These are phyloP conservation scores for Phasianus colchicus DNA, from an alignment of 2,113 vertebrate genomes.

Conservation along the genomic window DNA sequence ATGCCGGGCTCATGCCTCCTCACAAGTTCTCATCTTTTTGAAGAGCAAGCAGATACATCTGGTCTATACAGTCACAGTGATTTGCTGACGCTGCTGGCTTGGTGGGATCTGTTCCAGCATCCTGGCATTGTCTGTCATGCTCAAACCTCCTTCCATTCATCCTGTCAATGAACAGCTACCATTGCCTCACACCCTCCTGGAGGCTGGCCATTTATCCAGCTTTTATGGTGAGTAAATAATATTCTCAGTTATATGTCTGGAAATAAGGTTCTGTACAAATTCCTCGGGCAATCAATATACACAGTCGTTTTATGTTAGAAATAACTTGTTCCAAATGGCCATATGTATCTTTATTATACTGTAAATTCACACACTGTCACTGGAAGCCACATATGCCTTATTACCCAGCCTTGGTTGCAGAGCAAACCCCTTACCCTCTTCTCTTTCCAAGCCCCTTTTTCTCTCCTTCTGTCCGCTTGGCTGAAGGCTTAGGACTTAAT, in stretches of 20 bases:
- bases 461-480: background rate
- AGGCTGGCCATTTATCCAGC: constrained; percentile 55
- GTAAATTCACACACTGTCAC: constrained; percentile 63
- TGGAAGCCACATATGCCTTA: constrained; percentile 44
- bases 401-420: constrained; percentile 2
- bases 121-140: background rate
- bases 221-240: constrained; percentile 71
- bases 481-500: background rate
- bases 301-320: constrained; percentile 64
- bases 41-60: background rate
- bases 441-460: background rate
- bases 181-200: constrained; percentile 7
- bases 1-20: background rate
- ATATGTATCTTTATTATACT: constrained; percentile 68
- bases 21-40: background rate
- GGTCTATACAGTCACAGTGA: background rate
- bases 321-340: constrained; percentile 69
- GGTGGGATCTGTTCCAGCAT: background rate
- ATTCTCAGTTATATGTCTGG: constrained; percentile 61
- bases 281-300: constrained; percentile 69
- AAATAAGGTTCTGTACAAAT: constrained; percentile 69
- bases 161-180: background rate
- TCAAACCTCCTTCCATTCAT: constrained; percentile 49
- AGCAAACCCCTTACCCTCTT: background rate
- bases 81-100: background rate